Percentiles rank a stretch among this genome's conserved stretches.
phyloP scores from a whole-genome alignment of 1,140 invertebrate genomes.

The Drosophila trapezifrons region DNA sequence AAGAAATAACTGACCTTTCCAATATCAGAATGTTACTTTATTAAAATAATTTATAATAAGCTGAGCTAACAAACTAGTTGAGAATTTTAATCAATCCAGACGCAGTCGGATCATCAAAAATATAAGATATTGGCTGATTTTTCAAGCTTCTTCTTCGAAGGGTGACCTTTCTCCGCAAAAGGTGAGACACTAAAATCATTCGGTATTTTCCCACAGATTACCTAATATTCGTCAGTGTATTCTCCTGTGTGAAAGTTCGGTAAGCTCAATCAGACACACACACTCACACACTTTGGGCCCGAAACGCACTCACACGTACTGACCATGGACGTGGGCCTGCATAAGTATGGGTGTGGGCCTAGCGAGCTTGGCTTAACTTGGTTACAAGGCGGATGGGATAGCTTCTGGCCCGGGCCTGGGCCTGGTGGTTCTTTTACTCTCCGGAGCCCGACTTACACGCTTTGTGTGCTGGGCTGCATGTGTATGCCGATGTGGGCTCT shows the following conservation, averaged over 20 bases:
- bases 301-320: slow-evolving; percentile 62
- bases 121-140: too few species aligned
- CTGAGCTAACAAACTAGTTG: not conserved
- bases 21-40: not conserved
- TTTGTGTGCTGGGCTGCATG: slow-evolving; percentile 57
- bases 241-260: slow-evolving; percentile 28
- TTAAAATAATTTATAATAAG: not conserved
- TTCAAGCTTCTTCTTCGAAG: too few species aligned
- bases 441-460: slow-evolving; percentile 40
- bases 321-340: slow-evolving; percentile 21
- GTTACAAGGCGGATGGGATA: slow-evolving; percentile 54
- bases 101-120: too few species aligned
- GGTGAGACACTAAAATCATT: too few species aligned
- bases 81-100: not conserved
- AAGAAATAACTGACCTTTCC: not conserved
- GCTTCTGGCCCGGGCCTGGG: slow-evolving; percentile 7
- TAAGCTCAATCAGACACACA: slow-evolving; percentile 7
- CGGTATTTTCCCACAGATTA: too few species aligned
- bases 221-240: not conserved
- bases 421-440: slow-evolving; percentile 20
- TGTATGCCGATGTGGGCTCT: slow-evolving; percentile 29
- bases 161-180: too few species aligned
- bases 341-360: slow-evolving; percentile 46
- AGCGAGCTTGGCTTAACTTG: slow-evolving; percentile 58
- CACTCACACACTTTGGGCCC: slow-evolving; percentile 36